Evolutionary conservation across 2,888 invertebrate genomes (phyloP).

Genomic region (Cristatella mucedo): DNA sequence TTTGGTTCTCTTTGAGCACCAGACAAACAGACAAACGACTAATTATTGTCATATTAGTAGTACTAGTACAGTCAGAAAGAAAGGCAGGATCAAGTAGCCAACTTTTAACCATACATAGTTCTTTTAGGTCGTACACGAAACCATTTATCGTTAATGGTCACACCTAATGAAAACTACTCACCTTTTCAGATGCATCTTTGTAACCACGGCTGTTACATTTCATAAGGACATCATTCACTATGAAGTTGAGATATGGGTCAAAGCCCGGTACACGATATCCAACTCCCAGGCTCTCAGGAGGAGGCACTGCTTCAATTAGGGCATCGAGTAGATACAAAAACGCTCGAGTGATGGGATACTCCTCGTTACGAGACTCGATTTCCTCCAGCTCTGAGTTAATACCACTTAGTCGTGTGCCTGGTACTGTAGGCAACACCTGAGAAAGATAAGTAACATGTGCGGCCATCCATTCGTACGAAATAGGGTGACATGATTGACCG

Average conservation of each 20-base stretch:
- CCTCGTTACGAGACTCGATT: constrained; percentile 73
- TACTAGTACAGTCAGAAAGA: no score
- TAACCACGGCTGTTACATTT: constrained; percentile 65
- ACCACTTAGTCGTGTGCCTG: no score
- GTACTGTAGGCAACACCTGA: constrained; percentile 25
- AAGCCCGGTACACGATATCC: constrained; percentile 67
- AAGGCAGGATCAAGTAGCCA: no score
- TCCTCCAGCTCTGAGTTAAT: constrained; percentile 88
- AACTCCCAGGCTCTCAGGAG: constrained; percentile 49
- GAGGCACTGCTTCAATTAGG: constrained; percentile 43
- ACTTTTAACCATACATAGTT: no score
- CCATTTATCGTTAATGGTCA: no score
- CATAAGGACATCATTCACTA: constrained; percentile 59
- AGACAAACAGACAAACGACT: no score
- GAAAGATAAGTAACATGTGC: constrained; percentile 9
- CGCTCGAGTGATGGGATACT: constrained; percentile 70
- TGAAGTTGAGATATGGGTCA: constrained; percentile 71
- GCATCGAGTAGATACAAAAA: constrained; percentile 58
- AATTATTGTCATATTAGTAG: no score
- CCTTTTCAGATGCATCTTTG: constrained; percentile 57
- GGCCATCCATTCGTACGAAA: not conserved
- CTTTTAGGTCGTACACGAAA: no score
- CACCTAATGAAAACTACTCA: no score
- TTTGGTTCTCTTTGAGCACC: no score
- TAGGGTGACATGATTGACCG: no score